Evolutionary conservation across 2,888 invertebrate species (phyloP).

Genomic region (Campopleginae sp.): DNA sequence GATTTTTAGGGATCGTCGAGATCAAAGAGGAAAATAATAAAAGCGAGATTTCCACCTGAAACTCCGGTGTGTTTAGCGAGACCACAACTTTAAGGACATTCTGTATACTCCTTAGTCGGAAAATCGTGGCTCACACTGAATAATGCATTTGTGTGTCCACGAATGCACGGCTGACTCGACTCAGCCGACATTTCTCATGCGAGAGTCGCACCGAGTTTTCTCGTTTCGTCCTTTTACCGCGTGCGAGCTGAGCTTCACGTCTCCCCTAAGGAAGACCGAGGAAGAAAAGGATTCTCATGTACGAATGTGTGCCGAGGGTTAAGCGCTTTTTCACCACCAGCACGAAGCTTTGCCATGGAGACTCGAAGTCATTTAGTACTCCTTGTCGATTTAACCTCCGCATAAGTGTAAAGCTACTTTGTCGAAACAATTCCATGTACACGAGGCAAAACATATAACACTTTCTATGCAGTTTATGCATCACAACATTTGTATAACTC

Average conservation of each 20-base stretch:
- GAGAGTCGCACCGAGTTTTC: constrained; percentile 38
- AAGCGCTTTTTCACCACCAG: not conserved
- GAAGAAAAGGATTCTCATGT: not conserved
- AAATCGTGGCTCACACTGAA: constrained; percentile 70
- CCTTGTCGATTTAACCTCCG: constrained; percentile 4
- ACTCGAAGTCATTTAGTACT: constrained; percentile 26
- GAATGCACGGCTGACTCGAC: constrained; percentile 67
- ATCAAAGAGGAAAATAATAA: not conserved
- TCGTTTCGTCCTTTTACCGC: constrained; percentile 29
- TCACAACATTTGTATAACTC: not conserved
- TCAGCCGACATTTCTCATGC: not conserved
- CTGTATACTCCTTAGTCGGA: constrained; percentile 59
- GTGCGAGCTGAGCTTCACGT: not conserved
- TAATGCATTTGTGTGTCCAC: constrained; percentile 79
- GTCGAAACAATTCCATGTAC: not conserved
- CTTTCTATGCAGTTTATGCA: not conserved
- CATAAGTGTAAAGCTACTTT: not conserved
- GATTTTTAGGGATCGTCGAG: no score
- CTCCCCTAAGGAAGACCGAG: not conserved
- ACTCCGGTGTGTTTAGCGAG: not conserved
- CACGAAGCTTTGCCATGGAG: not conserved
- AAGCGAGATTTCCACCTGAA: not conserved
- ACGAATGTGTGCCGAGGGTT: not conserved
- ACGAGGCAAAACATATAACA: not conserved
- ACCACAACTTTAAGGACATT: not conserved